Evolutionary conservation across 2,888 invertebrate genomes (phyloP), one percentile per base, ranked within the genome.

Genomic region (Tenthredo distinguenda): DNA sequence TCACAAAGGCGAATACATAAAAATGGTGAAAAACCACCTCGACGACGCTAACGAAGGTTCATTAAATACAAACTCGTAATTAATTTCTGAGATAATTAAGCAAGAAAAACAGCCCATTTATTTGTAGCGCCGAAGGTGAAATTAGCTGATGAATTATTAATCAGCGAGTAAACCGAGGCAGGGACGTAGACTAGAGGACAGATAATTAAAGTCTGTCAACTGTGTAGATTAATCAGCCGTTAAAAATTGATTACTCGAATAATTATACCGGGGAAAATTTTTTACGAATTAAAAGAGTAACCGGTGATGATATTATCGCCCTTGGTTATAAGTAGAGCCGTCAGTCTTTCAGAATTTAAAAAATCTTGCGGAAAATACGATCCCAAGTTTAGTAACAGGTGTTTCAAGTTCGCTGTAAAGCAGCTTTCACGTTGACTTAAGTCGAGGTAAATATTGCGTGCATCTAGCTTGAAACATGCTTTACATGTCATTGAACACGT

Each of bases 401-500:
- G 72, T 12, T 79, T 79, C 21, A 58, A 50, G 40, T 58, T 55
- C 55, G 50, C 0, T 18, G 31, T 50, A 77, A 43, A 43, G 43
- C n/a, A 47, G 76, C 50, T 77, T 77, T 77, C 31, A 77, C 47
- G 26, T 77, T 43, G 76, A 77, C 10, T 50, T 18, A 34, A 34
- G 34, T 50, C 18, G 9, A n/a, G 7, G 31, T 50, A 21, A n/a
- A 72, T 72, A 72, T 26, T 15, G 15, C 15, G 37, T 58, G 58
- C 37, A 26, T 43, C 21, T 9, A 26, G 34, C 34, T 43, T 68
- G 83, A 18, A 83, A 68, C 71, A 31, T 26, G 83, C 68, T 83
- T 83, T 10, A 71, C 68, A 83, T 83, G 47, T 68, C 83, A 68
- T 65, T 83, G 68, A 83, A 83, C 83, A 83, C 83, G 83, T 83